A percentile compares a stretch with the other conserved stretches of the same genome.
These are phyloP conservation scores for Pammene fasciana DNA, from an alignment of 2,888 invertebrate genomes.

Conservation along the genomic window DNA sequence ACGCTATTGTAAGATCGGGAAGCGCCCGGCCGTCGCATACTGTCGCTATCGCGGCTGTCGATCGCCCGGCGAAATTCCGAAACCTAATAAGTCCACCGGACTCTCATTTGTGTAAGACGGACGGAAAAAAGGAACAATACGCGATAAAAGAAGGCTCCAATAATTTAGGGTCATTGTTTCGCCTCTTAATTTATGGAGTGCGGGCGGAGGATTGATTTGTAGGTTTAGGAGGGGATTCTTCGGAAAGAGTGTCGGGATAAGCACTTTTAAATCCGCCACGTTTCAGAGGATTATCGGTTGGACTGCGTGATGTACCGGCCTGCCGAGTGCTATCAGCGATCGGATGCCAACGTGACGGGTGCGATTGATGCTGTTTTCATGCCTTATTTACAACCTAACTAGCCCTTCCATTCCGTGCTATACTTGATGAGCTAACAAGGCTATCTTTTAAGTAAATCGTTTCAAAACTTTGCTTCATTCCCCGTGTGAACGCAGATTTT, in stretches of 20 bases:
- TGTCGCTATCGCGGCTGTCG: conserved; percentile 71
- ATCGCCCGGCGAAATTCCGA: conserved; percentile 76
- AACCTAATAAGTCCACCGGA: conserved; percentile 79
- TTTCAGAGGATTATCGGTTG: conserved; percentile 49
- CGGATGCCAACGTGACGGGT: conserved; percentile 29
- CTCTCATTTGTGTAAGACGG: conserved; percentile 80
- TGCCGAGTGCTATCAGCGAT: conserved; percentile 44
- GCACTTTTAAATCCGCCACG: conserved; percentile 62
- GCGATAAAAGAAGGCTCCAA: conserved; percentile 77
- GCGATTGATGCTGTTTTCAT: conserved; percentile 34
- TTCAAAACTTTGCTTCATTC: conserved; percentile 3
- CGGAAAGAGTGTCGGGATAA: conserved; percentile 67
- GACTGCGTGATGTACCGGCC: conserved; percentile 47
- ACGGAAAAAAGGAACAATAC: conserved; percentile 75
- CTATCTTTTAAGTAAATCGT: conserved; percentile 18
- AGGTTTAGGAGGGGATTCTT: conserved; percentile 71
- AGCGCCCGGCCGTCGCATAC: conserved; percentile 54
- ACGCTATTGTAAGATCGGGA: conserved; percentile 67
- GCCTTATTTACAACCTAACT: conserved; percentile 35
- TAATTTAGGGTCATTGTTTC: conserved; percentile 83
- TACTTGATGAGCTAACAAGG: conserved; percentile 30
- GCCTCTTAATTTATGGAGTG: conserved; percentile 81
- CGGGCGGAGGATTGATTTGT: conserved; percentile 80
- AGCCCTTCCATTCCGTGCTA: conserved; percentile 24
- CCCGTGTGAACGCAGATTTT: background rate